phyloP scores from a whole-genome alignment of 1,140 invertebrate genomes.

The Ganaspis sp. region DNA sequence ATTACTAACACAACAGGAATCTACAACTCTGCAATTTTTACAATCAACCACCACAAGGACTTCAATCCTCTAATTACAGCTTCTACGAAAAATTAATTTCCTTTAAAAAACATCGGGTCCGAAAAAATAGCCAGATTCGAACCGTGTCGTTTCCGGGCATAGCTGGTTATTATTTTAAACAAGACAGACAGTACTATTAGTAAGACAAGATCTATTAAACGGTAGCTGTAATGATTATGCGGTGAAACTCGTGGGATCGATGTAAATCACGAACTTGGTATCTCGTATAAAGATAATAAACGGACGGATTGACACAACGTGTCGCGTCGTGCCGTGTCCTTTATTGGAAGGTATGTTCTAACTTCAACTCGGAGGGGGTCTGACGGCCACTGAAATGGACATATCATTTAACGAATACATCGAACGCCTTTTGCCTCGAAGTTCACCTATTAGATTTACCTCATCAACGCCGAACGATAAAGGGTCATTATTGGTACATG shows the following conservation, averaged over 20 bases:
- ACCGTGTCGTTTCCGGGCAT: background rate
- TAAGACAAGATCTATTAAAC: slow-evolving; percentile 27
- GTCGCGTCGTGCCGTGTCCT: slow-evolving; percentile 34
- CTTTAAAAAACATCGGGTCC: background rate
- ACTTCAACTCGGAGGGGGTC: slow-evolving; percentile 53
- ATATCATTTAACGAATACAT: slow-evolving; percentile 60
- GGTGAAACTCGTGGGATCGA: slow-evolving; percentile 38
- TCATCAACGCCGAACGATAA: slow-evolving; percentile 28
- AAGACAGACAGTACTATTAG: slow-evolving; percentile 29
- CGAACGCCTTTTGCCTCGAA: slow-evolving; percentile 41
- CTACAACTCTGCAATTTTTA: too few species aligned
- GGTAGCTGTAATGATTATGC: slow-evolving; percentile 34
- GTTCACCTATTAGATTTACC: slow-evolving; percentile 17
- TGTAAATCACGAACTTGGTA: slow-evolving; percentile 39
- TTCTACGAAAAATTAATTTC: background rate
- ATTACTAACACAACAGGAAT: too few species aligned
- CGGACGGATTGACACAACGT: slow-evolving; percentile 32
- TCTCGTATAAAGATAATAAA: slow-evolving; percentile 37
- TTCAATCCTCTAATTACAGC: background rate
- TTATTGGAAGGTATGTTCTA: slow-evolving; percentile 38
- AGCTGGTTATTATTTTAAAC: slow-evolving; percentile 24
- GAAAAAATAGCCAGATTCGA: background rate
- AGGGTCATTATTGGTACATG: slow-evolving; percentile 20
- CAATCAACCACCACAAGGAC: too few species aligned
- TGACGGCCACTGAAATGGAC: slow-evolving; percentile 52